Percentiles rank a stretch among this genome's conserved stretches.
Evolutionary conservation across 2,888 invertebrate species (phyloP).

Genomic region (Homarus gammarus): DNA sequence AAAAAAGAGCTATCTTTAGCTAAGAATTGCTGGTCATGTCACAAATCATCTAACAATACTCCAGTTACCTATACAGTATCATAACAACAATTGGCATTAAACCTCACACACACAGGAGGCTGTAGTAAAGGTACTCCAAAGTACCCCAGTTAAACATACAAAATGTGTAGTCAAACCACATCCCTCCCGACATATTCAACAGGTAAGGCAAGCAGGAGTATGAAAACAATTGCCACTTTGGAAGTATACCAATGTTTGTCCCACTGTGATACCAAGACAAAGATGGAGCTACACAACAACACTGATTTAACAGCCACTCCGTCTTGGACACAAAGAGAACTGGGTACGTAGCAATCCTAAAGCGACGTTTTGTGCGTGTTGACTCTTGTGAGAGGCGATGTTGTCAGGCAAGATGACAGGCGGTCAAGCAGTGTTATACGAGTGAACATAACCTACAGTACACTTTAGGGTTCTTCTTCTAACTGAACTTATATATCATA

Average conservation of each 20-base stretch:
- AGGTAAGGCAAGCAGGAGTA: constrained; percentile 67
- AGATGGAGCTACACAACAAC: constrained; percentile 24
- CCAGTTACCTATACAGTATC: constrained; percentile 35
- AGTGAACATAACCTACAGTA: constrained; percentile 21
- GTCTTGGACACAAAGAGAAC: constrained; percentile 44
- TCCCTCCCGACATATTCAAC: constrained; percentile 44
- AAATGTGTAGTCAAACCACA: constrained; percentile 41
- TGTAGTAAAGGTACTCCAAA: constrained; percentile 19
- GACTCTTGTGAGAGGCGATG: constrained; percentile 41
- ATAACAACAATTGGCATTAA: constrained; percentile 43
- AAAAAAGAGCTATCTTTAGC: constrained; percentile 35
- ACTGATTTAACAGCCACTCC: constrained; percentile 32
- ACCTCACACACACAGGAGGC: constrained; percentile 13
- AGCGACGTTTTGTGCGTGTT: constrained; percentile 65
- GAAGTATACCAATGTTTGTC: constrained; percentile 43
- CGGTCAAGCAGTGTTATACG: constrained; percentile 18
- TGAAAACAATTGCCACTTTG: constrained; percentile 57
- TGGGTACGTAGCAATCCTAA: constrained; percentile 47
- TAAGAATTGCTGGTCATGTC: constrained; percentile 37
- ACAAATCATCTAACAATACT: constrained; percentile 42
- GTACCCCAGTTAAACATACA: constrained; percentile 46
- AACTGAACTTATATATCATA: neutral
- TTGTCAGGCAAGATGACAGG: constrained; percentile 38
- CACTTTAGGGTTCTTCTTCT: neutral
- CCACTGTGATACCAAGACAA: constrained; percentile 43